Percentiles rank a stretch among this genome's conserved stretches.
phyloP scores from a whole-genome alignment of 1,140 invertebrate species.

The Nasonia giraulti region DNA sequence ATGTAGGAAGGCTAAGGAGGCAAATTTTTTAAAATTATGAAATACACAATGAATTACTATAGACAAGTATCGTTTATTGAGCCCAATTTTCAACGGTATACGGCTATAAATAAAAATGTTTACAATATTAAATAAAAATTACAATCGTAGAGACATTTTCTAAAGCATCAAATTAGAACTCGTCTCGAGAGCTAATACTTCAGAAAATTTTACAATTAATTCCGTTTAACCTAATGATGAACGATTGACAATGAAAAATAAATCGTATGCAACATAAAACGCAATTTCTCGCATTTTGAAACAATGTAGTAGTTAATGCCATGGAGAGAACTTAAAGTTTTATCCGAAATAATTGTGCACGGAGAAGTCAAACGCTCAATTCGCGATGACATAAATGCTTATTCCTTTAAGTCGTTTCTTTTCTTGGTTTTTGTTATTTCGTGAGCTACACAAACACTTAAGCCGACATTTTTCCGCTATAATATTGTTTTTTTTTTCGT shows the following conservation, averaged over 20 bases:
- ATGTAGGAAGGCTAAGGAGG: neutral
- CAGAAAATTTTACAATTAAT: constrained; percentile 62
- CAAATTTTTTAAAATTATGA: neutral
- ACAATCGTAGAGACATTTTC: constrained; percentile 56
- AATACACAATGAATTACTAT: constrained; percentile 42
- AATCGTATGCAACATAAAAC: constrained; percentile 20
- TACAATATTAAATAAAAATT: constrained; percentile 66
- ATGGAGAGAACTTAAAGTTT: constrained; percentile 44
- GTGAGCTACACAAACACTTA: constrained; percentile 43
- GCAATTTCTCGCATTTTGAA: constrained; percentile 32
- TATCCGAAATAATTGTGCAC: constrained; percentile 49
- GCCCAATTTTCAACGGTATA: constrained; percentile 62
- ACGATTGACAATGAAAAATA: constrained; percentile 35
- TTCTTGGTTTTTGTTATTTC: constrained; percentile 24
- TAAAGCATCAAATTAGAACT: constrained; percentile 57
- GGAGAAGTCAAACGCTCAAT: constrained; percentile 45
- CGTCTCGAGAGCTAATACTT: constrained; percentile 61
- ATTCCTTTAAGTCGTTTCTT: constrained; percentile 43
- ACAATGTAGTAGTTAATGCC: constrained; percentile 36
- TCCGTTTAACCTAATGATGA: constrained; percentile 47
- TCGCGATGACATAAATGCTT: constrained; percentile 60
- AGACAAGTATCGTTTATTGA: constrained; percentile 66
- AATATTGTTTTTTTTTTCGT: neutral
- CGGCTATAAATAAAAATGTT: constrained; percentile 67
- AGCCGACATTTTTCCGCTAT: constrained; percentile 35